Percentiles rank a stretch among this genome's conserved stretches.
Conservation (phyloP, 1,140 invertebrate genomes). For the Yoshiicerus persimilis region DNA sequence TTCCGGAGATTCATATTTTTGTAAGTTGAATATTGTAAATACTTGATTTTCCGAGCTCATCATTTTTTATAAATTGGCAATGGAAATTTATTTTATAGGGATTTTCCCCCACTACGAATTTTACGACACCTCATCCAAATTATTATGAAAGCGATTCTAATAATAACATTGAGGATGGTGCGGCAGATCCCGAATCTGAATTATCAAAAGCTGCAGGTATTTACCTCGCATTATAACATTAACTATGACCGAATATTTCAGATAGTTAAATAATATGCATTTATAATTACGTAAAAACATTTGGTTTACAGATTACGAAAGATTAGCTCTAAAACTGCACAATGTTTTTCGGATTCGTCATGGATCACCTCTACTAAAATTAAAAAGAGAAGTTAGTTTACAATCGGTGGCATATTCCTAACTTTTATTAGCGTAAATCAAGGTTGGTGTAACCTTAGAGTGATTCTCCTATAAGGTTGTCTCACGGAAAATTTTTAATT, state of each 20-base stretch:
- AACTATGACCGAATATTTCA: not conserved
- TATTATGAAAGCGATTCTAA: not conserved
- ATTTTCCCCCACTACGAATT: not conserved
- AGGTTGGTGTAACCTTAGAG: too few relatives aligned
- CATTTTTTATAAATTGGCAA: not conserved
- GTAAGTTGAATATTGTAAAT: too few relatives aligned
- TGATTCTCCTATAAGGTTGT: not conserved
- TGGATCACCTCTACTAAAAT: not conserved
- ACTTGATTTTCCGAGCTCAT: not conserved
- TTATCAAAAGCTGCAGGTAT: not conserved
- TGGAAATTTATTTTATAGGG: not conserved
- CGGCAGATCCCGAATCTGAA: not conserved
- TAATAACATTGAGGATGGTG: not conserved
- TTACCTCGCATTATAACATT: too few relatives aligned
- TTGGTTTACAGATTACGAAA: not conserved
- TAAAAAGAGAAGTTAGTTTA: not conserved
- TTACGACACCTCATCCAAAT: not conserved
- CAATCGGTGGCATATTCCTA: too few relatives aligned
- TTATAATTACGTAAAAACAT: too few relatives aligned
- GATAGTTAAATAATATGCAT: too few relatives aligned
- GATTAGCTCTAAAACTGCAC: not conserved
- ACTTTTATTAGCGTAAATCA: too few relatives aligned
- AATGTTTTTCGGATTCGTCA: conserved; percentile 23
- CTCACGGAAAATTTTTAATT: not conserved
- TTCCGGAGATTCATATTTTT: not conserved